Evolutionary conservation across 2,113 vertebrate species (phyloP).

Genomic region (Lophochroa leadbeateri): DNA sequence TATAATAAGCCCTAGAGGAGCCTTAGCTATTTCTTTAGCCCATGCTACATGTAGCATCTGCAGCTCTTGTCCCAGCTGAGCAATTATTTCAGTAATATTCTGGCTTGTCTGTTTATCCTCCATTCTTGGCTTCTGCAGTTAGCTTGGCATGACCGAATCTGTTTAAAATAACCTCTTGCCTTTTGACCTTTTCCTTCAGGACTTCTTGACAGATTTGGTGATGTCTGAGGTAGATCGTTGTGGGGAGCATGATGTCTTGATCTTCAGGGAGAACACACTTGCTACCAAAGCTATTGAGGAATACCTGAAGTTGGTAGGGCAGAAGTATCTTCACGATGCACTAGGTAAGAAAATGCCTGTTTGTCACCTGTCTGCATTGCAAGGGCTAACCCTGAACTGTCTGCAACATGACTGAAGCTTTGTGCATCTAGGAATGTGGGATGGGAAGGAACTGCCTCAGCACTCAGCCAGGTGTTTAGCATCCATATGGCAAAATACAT

Average conservation of each 20-base stretch:
- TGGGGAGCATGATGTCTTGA: conserved; percentile 92
- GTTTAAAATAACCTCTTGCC: conserved; percentile 32
- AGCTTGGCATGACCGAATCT: background rate
- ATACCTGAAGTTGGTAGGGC: conserved; percentile 94
- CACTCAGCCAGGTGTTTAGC: background rate
- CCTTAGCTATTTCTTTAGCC: background rate
- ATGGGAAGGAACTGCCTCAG: background rate
- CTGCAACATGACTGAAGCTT: background rate
- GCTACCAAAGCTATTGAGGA: conserved; percentile 97
- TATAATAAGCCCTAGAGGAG: background rate
- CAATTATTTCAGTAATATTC: background rate
- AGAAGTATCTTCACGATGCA: conserved; percentile 94
- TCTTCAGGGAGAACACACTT: conserved; percentile 97
- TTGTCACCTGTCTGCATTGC: background rate
- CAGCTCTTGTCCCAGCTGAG: background rate
- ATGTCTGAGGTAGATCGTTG: conserved; percentile 97
- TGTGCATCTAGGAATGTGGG: background rate
- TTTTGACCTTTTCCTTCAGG: conserved; percentile 75
- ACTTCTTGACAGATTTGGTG: conserved; percentile 94
- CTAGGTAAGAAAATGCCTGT: conserved; percentile 81
- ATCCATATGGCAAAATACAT: background rate
- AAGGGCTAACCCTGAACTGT: background rate
- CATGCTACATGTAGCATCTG: background rate
- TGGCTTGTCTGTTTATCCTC: background rate
- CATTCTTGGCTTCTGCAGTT: background rate